A percentile compares a stretch with the other conserved stretches of the same genome.
phyloP scores from a whole-genome alignment of 1,140 invertebrate species.

The Brachionus calyciflorus region DNA sequence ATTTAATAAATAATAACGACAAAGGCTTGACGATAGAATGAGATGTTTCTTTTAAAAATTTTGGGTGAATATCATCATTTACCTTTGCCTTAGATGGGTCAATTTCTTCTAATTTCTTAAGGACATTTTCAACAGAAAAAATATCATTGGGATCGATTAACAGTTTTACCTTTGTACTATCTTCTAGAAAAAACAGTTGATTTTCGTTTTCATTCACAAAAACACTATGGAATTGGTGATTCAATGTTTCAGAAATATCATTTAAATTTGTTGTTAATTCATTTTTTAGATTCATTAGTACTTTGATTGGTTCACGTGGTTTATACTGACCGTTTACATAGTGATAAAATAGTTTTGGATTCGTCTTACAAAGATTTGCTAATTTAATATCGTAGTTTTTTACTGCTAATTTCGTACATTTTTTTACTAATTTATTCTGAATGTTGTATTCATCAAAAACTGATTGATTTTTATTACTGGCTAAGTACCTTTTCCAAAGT shows the following conservation, averaged over 20 bases:
- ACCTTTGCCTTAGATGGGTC: neutral
- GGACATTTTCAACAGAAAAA: neutral
- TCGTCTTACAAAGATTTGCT: neutral
- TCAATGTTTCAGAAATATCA: neutral
- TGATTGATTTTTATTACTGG: too few relatives aligned
- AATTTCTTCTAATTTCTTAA: neutral
- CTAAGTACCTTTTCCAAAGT: too few relatives aligned
- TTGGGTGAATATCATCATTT: neutral
- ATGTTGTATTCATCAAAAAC: too few relatives aligned
- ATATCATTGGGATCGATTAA: neutral
- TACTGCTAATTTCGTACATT: too few relatives aligned
- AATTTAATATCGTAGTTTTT: too few relatives aligned
- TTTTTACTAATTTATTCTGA: too few relatives aligned
- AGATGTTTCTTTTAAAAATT: neutral
- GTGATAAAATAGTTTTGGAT: neutral
- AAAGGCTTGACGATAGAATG: neutral
- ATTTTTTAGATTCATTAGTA: neutral
- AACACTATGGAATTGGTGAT: neutral
- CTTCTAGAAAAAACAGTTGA: neutral
- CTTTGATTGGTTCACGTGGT: constrained; percentile 9
- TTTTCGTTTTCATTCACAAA: neutral
- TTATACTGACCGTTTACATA: neutral
- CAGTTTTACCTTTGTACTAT: neutral
- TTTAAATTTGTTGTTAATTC: neutral
- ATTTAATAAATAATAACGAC: constrained; percentile 21